These are phyloP conservation scores for Pristionchus pacificus DNA, from an alignment of 1,140 invertebrate species.

Conservation along the genomic window DNA sequence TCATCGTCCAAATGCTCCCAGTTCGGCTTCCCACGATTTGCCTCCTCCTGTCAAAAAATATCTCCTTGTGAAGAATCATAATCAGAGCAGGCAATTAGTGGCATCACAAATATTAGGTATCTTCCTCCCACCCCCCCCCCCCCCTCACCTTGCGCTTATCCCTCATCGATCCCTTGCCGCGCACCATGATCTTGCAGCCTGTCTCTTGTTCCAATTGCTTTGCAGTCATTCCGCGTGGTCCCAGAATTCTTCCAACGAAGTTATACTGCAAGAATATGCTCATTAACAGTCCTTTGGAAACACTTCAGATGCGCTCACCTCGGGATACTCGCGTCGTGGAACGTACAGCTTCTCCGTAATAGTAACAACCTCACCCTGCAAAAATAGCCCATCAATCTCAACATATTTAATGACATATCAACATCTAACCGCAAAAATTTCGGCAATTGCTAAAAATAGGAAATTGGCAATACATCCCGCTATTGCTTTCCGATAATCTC, in stretches of 20 bases:
- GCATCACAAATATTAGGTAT: not conserved
- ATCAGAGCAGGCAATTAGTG: not conserved
- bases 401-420: no score
- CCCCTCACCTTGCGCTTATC: constrained; percentile 92
- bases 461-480: no score
- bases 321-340: constrained; percentile 97
- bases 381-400: no score
- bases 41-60: constrained; percentile 77
- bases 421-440: no score
- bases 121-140: not conserved
- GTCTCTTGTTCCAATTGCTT: constrained; percentile 99
- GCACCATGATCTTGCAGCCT: constrained; percentile 99
- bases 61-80: not conserved
- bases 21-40: constrained; percentile 95
- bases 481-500: no score
- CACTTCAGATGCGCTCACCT: constrained; percentile 57
- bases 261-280: constrained; percentile 78
- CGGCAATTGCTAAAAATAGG: no score
- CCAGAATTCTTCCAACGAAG: constrained; percentile 97
- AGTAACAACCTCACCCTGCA: constrained; percentile 74
- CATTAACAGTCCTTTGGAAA: not conserved
- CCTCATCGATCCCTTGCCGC: constrained; percentile 98
- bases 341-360: constrained; percentile 98
- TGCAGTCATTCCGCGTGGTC: constrained; percentile 97
- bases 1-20: constrained; percentile 99